Evolutionary conservation across 2,113 vertebrate species (phyloP).

Genomic region (Conger conger): DNA sequence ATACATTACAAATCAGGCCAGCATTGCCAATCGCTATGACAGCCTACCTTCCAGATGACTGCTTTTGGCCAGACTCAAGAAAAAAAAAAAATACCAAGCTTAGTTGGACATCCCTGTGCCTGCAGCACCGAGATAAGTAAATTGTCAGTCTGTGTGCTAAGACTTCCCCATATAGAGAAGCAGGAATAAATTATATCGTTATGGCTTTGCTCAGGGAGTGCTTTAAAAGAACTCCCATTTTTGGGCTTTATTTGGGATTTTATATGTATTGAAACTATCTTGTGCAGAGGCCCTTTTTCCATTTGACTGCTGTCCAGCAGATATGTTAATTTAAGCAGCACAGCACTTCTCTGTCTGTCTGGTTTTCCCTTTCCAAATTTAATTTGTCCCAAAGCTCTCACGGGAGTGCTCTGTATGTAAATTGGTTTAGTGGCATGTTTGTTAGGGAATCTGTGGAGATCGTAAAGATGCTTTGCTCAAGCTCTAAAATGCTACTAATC

Average conservation of each 20-base stretch:
- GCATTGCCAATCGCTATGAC: constrained; percentile 22
- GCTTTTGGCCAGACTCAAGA: constrained; percentile 5
- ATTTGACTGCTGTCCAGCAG: background rate
- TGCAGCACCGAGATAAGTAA: constrained; percentile 21
- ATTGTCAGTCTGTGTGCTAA: constrained; percentile 17
- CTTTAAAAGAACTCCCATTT: background rate
- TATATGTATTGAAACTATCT: constrained; percentile 8
- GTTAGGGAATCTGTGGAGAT: constrained; percentile 4
- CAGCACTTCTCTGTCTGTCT: constrained; percentile 1
- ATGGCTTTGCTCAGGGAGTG: constrained; percentile 17
- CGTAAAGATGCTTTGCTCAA: constrained; percentile 19
- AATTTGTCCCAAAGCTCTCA: constrained; percentile 13
- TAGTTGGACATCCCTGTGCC: constrained; percentile 22
- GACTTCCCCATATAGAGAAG: constrained; percentile 1
- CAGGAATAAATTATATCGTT: constrained; percentile 21
- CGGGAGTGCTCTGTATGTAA: background rate
- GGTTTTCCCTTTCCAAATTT: constrained; percentile 11
- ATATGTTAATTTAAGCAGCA: constrained; percentile 14
- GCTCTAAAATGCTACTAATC: constrained; percentile 30
- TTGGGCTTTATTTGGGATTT: constrained; percentile 1
- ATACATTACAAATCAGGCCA: constrained; percentile 17
- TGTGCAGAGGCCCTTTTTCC: background rate
- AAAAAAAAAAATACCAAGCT: background rate
- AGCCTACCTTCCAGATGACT: constrained; percentile 20
- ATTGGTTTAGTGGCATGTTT: constrained; percentile 17